Evolutionary conservation across 2,888 invertebrate species (phyloP).

Genomic region (Sarcophaga variegata): DNA sequence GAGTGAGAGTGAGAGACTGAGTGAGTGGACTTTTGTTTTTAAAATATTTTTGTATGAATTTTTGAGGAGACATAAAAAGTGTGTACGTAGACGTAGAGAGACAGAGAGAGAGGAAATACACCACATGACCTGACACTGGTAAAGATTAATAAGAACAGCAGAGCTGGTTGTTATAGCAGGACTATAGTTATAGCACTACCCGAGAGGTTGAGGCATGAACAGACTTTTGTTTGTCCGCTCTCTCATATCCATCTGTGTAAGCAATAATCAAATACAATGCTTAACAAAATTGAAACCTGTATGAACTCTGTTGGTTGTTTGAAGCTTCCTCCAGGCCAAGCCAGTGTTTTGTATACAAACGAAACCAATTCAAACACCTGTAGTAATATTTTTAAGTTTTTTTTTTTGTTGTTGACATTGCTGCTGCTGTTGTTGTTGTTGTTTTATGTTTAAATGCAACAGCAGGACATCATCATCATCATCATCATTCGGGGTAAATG

Average conservation of each 20-base stretch:
- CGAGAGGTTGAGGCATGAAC: not conserved
- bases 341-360: not conserved
- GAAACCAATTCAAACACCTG: constrained; percentile 63
- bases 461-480: constrained; percentile 63
- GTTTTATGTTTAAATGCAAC: constrained; percentile 58
- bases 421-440: too few species aligned
- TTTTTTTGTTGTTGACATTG: too few species aligned
- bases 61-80: constrained; percentile 10
- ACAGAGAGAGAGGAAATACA: constrained; percentile 15
- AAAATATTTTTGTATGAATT: constrained; percentile 36
- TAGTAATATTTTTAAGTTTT: constrained; percentile 48
- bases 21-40: not conserved
- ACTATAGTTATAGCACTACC: not conserved
- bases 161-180: too few species aligned
- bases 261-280: constrained; percentile 52
- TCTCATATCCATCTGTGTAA: constrained; percentile 14
- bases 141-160: constrained; percentile 26
- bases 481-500: not conserved
- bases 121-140: constrained; percentile 52
- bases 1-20: constrained; percentile 51
- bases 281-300: constrained; percentile 49
- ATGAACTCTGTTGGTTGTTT: constrained; percentile 42
- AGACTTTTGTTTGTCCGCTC: not conserved
- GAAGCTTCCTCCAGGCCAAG: not conserved
- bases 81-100: too few species aligned